These are phyloP conservation scores for Drosophila melanica DNA, from an alignment of 1,140 invertebrate species.

Conservation along the genomic window DNA sequence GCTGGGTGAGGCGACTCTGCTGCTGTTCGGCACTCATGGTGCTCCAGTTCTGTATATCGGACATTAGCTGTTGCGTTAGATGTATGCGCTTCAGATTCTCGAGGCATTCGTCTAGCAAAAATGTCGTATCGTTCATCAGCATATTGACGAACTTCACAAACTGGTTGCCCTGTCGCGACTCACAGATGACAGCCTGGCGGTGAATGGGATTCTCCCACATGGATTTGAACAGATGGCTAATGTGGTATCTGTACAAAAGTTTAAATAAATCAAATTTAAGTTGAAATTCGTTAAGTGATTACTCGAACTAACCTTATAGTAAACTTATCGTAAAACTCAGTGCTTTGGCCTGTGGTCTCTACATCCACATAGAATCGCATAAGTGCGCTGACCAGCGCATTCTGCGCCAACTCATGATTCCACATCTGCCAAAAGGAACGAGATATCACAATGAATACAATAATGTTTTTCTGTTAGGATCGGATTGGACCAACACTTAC, in stretches of 20 bases:
- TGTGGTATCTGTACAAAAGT: conserved; percentile 89
- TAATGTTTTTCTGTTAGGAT: no score
- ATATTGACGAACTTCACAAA: conserved; percentile 99
- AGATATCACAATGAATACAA: not conserved
- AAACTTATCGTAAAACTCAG: conserved; percentile 99
- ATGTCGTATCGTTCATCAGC: conserved; percentile 99
- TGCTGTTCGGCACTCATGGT: conserved; percentile 89
- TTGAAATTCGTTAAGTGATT: not conserved
- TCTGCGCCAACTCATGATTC: conserved; percentile 93
- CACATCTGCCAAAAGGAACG: conserved; percentile 86
- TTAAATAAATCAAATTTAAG: not conserved
- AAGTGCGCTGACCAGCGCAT: conserved; percentile 92
- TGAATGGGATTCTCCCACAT: conserved; percentile 90
- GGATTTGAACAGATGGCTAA: conserved; percentile 97
- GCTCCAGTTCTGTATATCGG: conserved; percentile 88
- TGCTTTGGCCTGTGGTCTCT: conserved; percentile 98
- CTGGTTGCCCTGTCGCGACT: conserved; percentile 93
- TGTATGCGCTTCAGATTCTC: conserved; percentile 98
- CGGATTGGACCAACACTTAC: conserved; percentile 67
- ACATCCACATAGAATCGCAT: conserved; percentile 99
- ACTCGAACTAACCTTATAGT: conserved; percentile 89
- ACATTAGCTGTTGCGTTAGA: conserved; percentile 93
- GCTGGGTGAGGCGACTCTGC: conserved; percentile 90
- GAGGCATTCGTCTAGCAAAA: conserved; percentile 97
- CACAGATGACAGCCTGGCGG: conserved; percentile 90